Base-by-base conservation (phyloP, 2,888 invertebrate genomes). In the Epicampocera succincta region DNA sequence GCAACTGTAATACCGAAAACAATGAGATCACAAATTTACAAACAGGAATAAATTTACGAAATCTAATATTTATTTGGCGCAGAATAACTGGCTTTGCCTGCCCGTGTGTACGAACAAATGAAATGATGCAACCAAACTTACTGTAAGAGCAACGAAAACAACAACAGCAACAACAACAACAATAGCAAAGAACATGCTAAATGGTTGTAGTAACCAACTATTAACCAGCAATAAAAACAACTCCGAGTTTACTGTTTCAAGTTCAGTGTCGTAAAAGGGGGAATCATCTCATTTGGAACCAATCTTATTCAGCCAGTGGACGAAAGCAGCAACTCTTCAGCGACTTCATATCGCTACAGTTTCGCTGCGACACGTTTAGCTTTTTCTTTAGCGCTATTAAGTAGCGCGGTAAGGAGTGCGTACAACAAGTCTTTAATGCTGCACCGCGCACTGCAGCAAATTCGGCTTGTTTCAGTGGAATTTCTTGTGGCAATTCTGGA, bases 141-240 rank as follows among this genome's bases (percentile, higher is more conserved):
- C 25, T 25, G 25, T 5, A 25, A 38, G 15, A 63, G 42, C 42
- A 66, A 46, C 25, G 73, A 52, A 1, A 33, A 8, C 6, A 33
- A 52, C 48, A 58, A 73, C 5, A 25, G 5, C 5, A 25, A 25
- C 15, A 68, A 38, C 19, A 63, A 46, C 42, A 66, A 46, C 25
- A 79, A 52, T 1, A 33, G 8, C 33, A 33, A 46, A 44, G 52
- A 73, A 79, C 38, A 68, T 68, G 66, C 52, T 68, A 19, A 61
- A 68, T 73, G 21, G 29, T 68, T 78, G 72, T 54, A 73, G 52
- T 68, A 54, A 61, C 60, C 72, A 72, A 78, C 71, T 46, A 79
- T 72, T 72, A 50, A 78, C 72, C 65, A 78, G 58, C 56, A 71
- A 58, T 42, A 65, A 58, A 46, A 65, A 58, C 33, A 58, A 58